These are phyloP conservation scores for Anableps anableps DNA, from an alignment of 2,797 vertebrate genomes.

Conservation along the genomic window DNA sequence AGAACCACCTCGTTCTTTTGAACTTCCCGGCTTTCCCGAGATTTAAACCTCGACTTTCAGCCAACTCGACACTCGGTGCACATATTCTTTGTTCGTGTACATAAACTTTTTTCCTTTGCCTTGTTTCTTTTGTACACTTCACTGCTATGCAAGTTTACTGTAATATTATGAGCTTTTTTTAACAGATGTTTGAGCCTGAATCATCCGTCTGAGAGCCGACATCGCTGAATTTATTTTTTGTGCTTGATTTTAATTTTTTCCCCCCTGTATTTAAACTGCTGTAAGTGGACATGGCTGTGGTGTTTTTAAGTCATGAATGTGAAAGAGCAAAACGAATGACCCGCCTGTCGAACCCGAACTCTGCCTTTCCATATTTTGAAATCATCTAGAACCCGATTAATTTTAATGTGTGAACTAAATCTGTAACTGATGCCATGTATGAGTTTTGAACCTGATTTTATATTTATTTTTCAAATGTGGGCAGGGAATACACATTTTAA, in stretches of 20 bases:
- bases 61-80: slow-evolving; percentile 38
- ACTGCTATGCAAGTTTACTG: slow-evolving; percentile 77
- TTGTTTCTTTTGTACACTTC: slow-evolving; percentile 64
- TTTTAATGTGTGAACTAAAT: slow-evolving; percentile 39
- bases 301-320: slow-evolving; percentile 36
- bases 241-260: slow-evolving; percentile 42
- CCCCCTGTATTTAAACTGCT: slow-evolving; percentile 70
- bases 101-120: slow-evolving; percentile 38
- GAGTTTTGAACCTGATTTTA: slow-evolving; percentile 54
- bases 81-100: slow-evolving; percentile 52
- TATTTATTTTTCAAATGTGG: slow-evolving; percentile 63
- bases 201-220: neutral
- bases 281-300: slow-evolving; percentile 53
- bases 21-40: neutral
- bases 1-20: neutral
- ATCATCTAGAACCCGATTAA: slow-evolving; percentile 41
- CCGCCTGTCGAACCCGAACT: slow-evolving; percentile 32
- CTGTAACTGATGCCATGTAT: slow-evolving; percentile 51
- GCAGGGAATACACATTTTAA: slow-evolving; percentile 25
- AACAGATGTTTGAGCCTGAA: slow-evolving; percentile 35
- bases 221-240: slow-evolving; percentile 45
- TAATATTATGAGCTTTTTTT: slow-evolving; percentile 37
- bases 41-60: slow-evolving; percentile 25
- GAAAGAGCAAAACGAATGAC: slow-evolving; percentile 41
- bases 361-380: slow-evolving; percentile 24